Evolutionary conservation across 92 coral and sea anemone genomes (phyloP), one percentile per base, ranked within the genome.

Genomic region (Parazoanthus swiftii): DNA sequence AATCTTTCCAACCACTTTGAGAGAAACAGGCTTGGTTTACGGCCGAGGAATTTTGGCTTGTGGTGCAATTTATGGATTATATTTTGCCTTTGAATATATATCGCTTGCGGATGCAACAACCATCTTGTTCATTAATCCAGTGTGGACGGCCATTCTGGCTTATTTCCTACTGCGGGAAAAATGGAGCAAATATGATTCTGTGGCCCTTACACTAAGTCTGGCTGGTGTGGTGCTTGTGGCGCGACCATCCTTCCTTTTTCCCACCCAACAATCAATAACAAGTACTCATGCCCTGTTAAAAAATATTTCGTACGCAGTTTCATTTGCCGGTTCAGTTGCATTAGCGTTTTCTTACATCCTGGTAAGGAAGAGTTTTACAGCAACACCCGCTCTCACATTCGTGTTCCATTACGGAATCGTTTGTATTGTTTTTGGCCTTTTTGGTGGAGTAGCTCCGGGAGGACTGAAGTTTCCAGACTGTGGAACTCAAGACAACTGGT

Each of bases 101-200:
- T 89, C 94, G 29, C 37, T 95, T 39, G 93, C 94, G 0, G 98
- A 95, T 36, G 94, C 93, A n/a, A 93, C 93, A 33, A 94, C 92
- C 13, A 78, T 95, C 42, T 44, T 88, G 50, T 95, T 89, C 75
- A 89, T 94, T 3, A 68, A 91, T 21, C 98, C 98, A 0, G 89
- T 95, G 38, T 91, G 88, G 67, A 92, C 94, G 8, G 93, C 92
- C 15, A 78, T 95, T 8, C 81, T 95, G 35, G 98, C 92, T 20
- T 89, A 90, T 29, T 88, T 92, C 71, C 85, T 95, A 79, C 89
- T 95, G 0, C 90, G 87, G 56, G 98, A 95, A 23, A 80, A 84
- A 5, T 85, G 91, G 80, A 93, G 89, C 73, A 91, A 81, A 85
- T 77, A 86, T 51, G 93, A 93, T 74, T 76, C 88, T 1, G 29